A percentile compares a stretch with the other conserved stretches of the same genome.
These are phyloP conservation scores for Abrostola triplasia DNA, from an alignment of 2,888 invertebrate genomes.

Conservation along the genomic window DNA sequence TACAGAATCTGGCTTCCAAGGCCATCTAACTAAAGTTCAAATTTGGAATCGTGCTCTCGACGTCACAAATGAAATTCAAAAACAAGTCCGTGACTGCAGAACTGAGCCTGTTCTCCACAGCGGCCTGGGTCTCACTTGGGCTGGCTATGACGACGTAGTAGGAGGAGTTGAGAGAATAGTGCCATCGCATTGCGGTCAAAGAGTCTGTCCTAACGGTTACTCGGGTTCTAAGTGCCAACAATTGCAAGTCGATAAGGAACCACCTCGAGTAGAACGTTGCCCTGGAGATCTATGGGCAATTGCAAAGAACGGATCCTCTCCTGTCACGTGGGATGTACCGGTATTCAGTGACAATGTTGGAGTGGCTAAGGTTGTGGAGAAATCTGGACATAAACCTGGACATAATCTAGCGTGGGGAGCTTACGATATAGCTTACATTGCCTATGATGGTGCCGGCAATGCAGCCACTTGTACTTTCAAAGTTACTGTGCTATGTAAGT, in stretches of 20 bases:
- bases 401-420: slow-evolving; percentile 96
- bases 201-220: slow-evolving; percentile 96
- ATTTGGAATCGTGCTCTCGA: slow-evolving; percentile 97
- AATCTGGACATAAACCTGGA: slow-evolving; percentile 95
- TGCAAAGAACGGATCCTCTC: slow-evolving; percentile 96
- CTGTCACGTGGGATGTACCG: slow-evolving; percentile 97
- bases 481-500: slow-evolving; percentile 95
- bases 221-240: slow-evolving; percentile 95
- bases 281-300: slow-evolving; percentile 98
- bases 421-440: slow-evolving; percentile 98
- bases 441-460: slow-evolving; percentile 97
- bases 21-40: slow-evolving; percentile 97
- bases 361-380: slow-evolving; percentile 93
- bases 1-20: slow-evolving; percentile 97
- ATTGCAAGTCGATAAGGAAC: slow-evolving; percentile 94
- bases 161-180: slow-evolving; percentile 97
- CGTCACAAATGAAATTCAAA: slow-evolving; percentile 96
- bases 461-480: slow-evolving; percentile 97
- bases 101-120: slow-evolving; percentile 96
- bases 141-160: slow-evolving; percentile 95
- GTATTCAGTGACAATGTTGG: slow-evolving; percentile 96
- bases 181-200: slow-evolving; percentile 96
- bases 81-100: slow-evolving; percentile 97
- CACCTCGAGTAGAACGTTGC: slow-evolving; percentile 96
- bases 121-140: slow-evolving; percentile 96